These are phyloP conservation scores for Hyles euphorbiae DNA, from an alignment of 1,140 invertebrate genomes.

Conservation along the genomic window DNA sequence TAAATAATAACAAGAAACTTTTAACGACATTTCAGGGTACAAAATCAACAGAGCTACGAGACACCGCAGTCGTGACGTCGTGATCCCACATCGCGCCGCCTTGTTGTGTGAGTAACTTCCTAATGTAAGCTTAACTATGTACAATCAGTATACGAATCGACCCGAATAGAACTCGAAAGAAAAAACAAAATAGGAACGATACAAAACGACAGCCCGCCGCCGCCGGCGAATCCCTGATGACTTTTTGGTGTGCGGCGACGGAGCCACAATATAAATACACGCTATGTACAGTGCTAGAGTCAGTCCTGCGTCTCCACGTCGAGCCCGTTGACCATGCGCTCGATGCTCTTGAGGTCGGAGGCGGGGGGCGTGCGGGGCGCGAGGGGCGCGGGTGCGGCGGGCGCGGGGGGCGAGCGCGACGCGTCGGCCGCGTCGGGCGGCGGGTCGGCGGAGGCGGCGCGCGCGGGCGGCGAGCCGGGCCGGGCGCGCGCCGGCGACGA, in stretches of 20 bases:
- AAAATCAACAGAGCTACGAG: no score
- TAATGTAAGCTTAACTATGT: conserved; percentile 68
- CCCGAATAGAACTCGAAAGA: conserved; percentile 71
- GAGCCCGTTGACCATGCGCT: conserved; percentile 97
- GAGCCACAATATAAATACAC: conserved; percentile 59
- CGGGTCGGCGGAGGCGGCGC: conserved; percentile 70
- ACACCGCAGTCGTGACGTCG: conserved; percentile 3
- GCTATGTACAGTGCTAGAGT: conserved; percentile 64
- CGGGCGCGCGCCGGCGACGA: conserved; percentile 80
- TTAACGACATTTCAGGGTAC: no score
- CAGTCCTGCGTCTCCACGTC: conserved; percentile 82
- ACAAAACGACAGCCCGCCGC: conserved; percentile 56
- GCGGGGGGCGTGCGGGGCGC: conserved; percentile 65
- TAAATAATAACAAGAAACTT: no score
- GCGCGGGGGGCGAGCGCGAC: conserved; percentile 73
- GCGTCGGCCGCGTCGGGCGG: conserved; percentile 75
- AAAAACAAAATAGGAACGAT: conserved; percentile 73
- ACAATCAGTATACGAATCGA: conserved; percentile 66
- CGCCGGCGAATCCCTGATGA: conserved; percentile 21
- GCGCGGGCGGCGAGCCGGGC: conserved; percentile 76
- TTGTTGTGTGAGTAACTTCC: conserved; percentile 26
- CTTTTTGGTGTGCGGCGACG: conserved; percentile 22
- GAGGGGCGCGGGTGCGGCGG: conserved; percentile 66
- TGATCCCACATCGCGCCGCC: conserved; percentile 11
- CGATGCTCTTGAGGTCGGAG: conserved; percentile 94